Evolutionary conservation across 2,797 vertebrate species (phyloP), one percentile per base, ranked within the genome.

Genomic region (Geranospiza caerulescens): DNA sequence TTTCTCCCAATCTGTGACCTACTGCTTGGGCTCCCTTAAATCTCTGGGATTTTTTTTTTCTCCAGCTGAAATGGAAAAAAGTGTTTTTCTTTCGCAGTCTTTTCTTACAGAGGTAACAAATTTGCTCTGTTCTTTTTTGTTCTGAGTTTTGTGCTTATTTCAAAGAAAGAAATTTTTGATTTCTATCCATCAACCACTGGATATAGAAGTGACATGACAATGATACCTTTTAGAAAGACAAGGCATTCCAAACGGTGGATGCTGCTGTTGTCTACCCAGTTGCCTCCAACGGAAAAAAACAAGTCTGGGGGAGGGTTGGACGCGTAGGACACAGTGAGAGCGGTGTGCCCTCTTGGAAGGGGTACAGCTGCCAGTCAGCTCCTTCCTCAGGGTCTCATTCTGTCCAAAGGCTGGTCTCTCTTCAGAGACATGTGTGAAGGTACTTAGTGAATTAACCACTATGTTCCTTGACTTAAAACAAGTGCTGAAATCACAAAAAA

Each of bases 371-470:
- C 21, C 47, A 27, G 20, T 29, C 20, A 11, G 50, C n/a, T 23
- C 12, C 2, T 22, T 33, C 50, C 18, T 58, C 6, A 4, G 29
- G 50, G 38, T 8, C 19, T 34, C 10, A 25, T 27, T n/a, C 15
- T 50, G 10, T 20, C 19, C 2, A 0, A 42, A 63, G 33, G 33
- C 31, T 50, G 33, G 11, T 72, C 29, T 53, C n/a, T 59, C 29
- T 22, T 34, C 59, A 34, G 80, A 33, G 62, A 10, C 1, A 1
- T 9, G n/a, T 1, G 1, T 18, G 21, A 53, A 38, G 22, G 15
- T 23, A 60, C 5, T 8, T 2, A 12, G 19, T 16, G 42, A 50
- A 45, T n/a, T 33, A 42, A 55, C 20, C 0, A 3, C 22, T 15
- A 2, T 0, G 0, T 29, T 56, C 36, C 23, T 11, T n/a, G 42